A percentile compares a stretch with the other conserved stretches of the same genome.
These are phyloP conservation scores for Nipponacmea schrenckii DNA, from an alignment of 2,888 invertebrate species.

Conservation along the genomic window DNA sequence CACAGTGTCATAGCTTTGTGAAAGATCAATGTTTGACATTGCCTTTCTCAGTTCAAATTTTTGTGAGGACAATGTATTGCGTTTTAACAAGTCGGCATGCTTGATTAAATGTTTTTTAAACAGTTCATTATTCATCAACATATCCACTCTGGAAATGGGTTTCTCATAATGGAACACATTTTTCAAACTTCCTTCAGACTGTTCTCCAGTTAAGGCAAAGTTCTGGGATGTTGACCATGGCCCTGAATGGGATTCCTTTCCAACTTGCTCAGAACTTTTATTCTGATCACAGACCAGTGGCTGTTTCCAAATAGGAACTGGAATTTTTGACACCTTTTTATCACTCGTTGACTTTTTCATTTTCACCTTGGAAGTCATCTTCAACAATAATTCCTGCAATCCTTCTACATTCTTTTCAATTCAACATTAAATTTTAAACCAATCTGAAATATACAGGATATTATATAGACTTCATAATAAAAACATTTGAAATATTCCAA, in stretches of 20 bases:
- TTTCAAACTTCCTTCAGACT: no score
- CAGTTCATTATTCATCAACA: slow-evolving; percentile 44
- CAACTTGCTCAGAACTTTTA: no score
- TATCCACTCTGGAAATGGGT: slow-evolving; percentile 40
- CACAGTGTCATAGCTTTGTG: slow-evolving; percentile 10
- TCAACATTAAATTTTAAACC: no score
- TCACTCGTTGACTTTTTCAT: background rate
- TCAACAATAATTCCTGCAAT: background rate
- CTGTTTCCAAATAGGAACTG: background rate
- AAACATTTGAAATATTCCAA: no score
- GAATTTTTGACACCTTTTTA: background rate
- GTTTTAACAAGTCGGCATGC: slow-evolving; percentile 39
- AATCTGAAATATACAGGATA: no score
- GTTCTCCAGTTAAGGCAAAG: no score
- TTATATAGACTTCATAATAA: no score
- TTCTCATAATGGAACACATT: background rate
- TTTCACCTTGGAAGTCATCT: background rate
- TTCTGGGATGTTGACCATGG: no score
- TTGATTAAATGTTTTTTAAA: slow-evolving; percentile 50
- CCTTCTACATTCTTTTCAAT: no score
- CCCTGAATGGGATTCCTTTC: no score
- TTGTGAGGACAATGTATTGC: slow-evolving; percentile 12
- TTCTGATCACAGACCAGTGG: background rate
- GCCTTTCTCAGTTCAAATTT: slow-evolving; percentile 41
- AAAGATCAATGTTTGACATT: slow-evolving; percentile 47